Base-by-base conservation (phyloP, 2,797 vertebrate species). In the Todus mexicanus region DNA sequence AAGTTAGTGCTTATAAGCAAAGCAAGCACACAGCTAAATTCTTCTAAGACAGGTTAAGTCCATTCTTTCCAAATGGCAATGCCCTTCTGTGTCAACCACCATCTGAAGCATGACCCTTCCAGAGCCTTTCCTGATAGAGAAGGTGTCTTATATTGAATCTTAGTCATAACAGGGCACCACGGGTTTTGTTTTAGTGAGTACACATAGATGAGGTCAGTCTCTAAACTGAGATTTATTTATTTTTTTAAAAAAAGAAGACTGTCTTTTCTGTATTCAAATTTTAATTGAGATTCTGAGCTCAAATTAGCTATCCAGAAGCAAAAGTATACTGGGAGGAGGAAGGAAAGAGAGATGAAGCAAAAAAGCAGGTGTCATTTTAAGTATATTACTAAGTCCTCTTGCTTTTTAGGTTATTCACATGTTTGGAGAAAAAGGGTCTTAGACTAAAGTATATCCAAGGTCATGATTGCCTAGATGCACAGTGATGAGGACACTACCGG, bases 321-420 rank as follows among this genome's bases (percentile, higher is more conserved):
- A 81, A 93, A 70, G 37, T 53, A 16, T 66, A 53, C 17, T 22
- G 59, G 31, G 54, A 93, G 33, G 29, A 31, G 38, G 65, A 82
- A 85, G 50, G 43, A 59, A 79, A 82, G 45, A 74, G 43, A 59
- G 54, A 72, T 11, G 16, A 83, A 89, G 73, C 13, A 92, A 60
- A 92, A 87, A 95, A 89, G 59, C 89, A 85, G 79, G 66, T 89
- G 81, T 94, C 40, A 73, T 85, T 96, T 93, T 50, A 86, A 77
- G 63, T 35, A 54, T 79, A 71, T 87, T 85, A 42, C 48, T 79
- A 83, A 91, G 35, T 78, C 40, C 10, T 87, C 51, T 85, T 76
- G 63, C 73, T 78, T 83, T 82, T 88, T 56, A 78, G 33, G 84
- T 93, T 93, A 95, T 89, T 94, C 48, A 85, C 45, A 25, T 90